Base-by-base conservation (phyloP, 2,888 invertebrate genomes). In the Synergus itoensis region DNA sequence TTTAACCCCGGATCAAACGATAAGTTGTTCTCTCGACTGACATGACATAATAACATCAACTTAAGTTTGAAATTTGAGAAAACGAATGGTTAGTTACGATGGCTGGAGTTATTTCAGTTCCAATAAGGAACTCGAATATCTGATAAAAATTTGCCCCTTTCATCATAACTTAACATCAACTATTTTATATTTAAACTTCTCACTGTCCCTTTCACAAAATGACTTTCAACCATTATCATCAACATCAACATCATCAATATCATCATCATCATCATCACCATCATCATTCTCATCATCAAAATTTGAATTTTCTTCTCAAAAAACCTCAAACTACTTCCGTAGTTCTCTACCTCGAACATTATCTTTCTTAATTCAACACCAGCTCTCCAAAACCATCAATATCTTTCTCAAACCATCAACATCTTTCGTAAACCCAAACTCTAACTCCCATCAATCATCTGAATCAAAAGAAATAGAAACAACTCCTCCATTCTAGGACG, bases 341-440 rank as follows among this genome's bases (percentile, higher is more conserved):
- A 28, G 36, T 36, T 36, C 14, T 69, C 28, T 28, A 43, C 28
- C 18, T 69, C 28, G 45, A 69, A 28, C 67, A 21, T n/a, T 16
- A 48, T 48, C 5, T 48, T 53, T 53, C n/a, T 16, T n/a, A 3
- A 48, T n/a, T 7, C 48, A 48, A n/a, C 7, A n/a, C n/a, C n/a
- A 48, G n/a, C 16, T 48, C n/a, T 48, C n/a, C 2, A 41, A 41
- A 41, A 41, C 8, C 41, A 41, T 41, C 41, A 7, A 41, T 41
- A 41, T 41, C 41, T 28, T 62, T 62, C 36, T 63, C 41, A 65
- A 65, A 43, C 45, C 28, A 69, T 48, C 45, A 48, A 48, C 28
- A 16, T 28, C 45, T 45, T 45, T 69, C 45, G 21, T 21, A 69
- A 69, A 69, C 53, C n/a, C n/a, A 9, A 53, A 48, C 12, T 8